These are phyloP conservation scores for Anaspis maculata DNA, from an alignment of 2,888 invertebrate species.

Conservation along the genomic window DNA sequence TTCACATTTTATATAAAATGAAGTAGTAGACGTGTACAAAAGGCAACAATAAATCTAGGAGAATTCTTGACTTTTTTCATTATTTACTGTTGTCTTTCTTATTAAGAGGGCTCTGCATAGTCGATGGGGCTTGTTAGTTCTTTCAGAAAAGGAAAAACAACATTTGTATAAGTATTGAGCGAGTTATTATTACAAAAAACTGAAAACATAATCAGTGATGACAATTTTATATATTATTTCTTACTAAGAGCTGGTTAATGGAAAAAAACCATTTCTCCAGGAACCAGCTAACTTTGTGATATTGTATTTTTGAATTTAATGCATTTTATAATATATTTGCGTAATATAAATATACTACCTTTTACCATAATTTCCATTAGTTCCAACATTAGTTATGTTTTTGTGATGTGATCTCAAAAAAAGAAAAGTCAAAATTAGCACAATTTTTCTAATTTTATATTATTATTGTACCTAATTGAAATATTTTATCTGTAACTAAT, in stretches of 20 bases:
- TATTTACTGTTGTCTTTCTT: conserved; percentile 8
- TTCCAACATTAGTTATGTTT: too few species aligned
- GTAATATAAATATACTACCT: conserved; percentile 10
- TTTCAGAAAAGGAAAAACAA: too few species aligned
- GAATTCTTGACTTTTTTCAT: conserved; percentile 1
- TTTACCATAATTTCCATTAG: conserved; percentile 4
- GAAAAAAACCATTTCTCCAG: too few species aligned
- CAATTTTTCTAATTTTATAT: too few species aligned
- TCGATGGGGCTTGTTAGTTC: too few species aligned
- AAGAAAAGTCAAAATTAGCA: conserved; percentile 34
- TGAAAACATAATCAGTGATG: conserved; percentile 23
- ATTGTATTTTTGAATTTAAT: too few species aligned
- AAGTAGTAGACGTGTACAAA: too few species aligned
- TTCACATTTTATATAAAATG: conserved; percentile 16
- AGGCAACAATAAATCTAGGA: background rate
- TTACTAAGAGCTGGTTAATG: conserved; percentile 15
- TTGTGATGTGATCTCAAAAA: conserved; percentile 29
- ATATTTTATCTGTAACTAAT: conserved; percentile 11
- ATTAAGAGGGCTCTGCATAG: too few species aligned
- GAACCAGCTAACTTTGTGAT: conserved; percentile 37
- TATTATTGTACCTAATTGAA: conserved; percentile 18
- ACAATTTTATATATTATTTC: conserved; percentile 18
- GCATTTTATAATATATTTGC: conserved; percentile 19
- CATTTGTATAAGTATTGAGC: too few species aligned
- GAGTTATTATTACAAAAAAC: too few species aligned